Base-by-base conservation (phyloP, 2,888 invertebrate genomes). In the Griposia aprilina region DNA sequence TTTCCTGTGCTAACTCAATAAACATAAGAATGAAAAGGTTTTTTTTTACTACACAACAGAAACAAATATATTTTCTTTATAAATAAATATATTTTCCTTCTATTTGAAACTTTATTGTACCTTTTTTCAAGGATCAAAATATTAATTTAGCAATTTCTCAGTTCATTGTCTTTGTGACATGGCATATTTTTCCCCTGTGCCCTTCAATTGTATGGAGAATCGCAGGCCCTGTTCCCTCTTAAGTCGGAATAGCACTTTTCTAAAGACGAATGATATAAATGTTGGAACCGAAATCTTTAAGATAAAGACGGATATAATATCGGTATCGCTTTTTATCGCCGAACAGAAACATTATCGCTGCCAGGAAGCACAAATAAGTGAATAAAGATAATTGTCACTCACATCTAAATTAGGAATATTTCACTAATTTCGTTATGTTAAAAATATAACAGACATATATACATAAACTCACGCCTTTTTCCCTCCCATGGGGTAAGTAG, bases 71-170 rank as follows among this genome's bases (percentile, higher is more conserved):
- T 70, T 74, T 70, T 73, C 67, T 76, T 80, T 69, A 76, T 80
- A 59, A 69, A 80, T 80, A 52, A 76, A 80, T 79, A 76, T 80
- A 52, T 72, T 71, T 75, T 80, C 17, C n/a, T 26, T 17, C 30
- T 60, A 60, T 60, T 60, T 60, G 20, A 30, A 60, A 30, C 60
- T 79, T 67, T 72, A 74, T n/a, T 74, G 68, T 68, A 68, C 60
- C 74, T 26, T 74, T 80, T 77, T 74, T 67, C 74, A 81, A 74
- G 77, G 74, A 81, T 77, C 70, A 75, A 78, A 81, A 81, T n/a
- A 65, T 73, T 74, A 50, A 50, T 50, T 50, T 50, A 17, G 17
- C 75, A 78, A 76, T 81, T 81, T 78, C 71, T 62, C 59, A 74
- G 74, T 74, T 67, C 59, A 60, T 60, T 74, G 67, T 30, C 36